phyloP scores from a whole-genome alignment of 2,888 invertebrate genomes.

The Drosophila fulvimacula region DNA sequence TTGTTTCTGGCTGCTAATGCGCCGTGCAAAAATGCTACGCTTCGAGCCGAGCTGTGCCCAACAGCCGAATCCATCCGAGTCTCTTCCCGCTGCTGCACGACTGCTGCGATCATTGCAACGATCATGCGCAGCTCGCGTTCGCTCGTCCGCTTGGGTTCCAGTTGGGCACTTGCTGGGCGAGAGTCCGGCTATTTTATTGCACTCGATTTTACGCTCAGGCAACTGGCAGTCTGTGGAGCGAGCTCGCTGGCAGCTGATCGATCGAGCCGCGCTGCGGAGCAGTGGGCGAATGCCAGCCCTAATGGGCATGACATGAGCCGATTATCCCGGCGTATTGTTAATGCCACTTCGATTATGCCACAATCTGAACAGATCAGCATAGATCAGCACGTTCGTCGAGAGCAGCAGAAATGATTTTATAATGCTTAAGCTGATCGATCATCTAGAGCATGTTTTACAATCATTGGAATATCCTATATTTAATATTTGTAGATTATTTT shows the following conservation, averaged over 20 bases:
- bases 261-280: conserved; percentile 6
- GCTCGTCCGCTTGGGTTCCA: not conserved
- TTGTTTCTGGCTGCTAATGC: conserved; percentile 53
- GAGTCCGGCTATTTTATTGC: conserved; percentile 62
- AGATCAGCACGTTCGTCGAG: conserved; percentile 5
- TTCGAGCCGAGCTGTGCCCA: not conserved
- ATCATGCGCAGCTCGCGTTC: conserved; percentile 72
- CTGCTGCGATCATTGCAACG: conserved; percentile 63
- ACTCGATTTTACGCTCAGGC: conserved; percentile 73
- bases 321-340: conserved; percentile 52
- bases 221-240: conserved; percentile 37
- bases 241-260: conserved; percentile 24
- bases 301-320: conserved; percentile 73
- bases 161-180: conserved; percentile 60
- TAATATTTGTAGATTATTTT: not conserved
- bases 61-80: not conserved
- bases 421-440: conserved; percentile 11
- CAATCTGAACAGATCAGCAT: conserved; percentile 31
- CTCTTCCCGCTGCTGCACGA: conserved; percentile 26
- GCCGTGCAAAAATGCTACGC: conserved; percentile 63
- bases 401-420: conserved; percentile 15
- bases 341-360: conserved; percentile 26
- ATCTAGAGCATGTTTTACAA: not conserved
- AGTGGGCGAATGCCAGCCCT: conserved; percentile 26
- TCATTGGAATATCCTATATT: not conserved